A percentile compares a stretch with the other conserved stretches of the same genome.
phyloP scores from a whole-genome alignment of 1,140 invertebrate species.

The Aculops lycopersici region DNA sequence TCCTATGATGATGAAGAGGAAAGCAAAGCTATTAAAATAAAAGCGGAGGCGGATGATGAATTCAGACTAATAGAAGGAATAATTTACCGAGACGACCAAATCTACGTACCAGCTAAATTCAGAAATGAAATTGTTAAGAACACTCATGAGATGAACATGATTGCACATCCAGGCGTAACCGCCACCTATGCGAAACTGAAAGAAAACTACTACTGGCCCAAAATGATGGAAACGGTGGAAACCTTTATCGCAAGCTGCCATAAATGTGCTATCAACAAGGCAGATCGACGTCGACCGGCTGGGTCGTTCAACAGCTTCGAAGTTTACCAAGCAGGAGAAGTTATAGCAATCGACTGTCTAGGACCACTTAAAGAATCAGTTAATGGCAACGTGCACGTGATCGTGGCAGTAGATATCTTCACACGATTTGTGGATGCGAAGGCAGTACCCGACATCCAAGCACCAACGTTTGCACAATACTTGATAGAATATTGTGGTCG shows the following conservation, averaged over 20 bases:
- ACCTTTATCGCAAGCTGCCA: not conserved
- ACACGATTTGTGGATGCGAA: not conserved
- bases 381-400: not conserved
- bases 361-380: not conserved
- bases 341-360: conserved; percentile 4
- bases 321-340: not conserved
- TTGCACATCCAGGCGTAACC: not conserved
- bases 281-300: not conserved
- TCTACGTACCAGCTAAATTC: not conserved
- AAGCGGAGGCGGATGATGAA: not conserved
- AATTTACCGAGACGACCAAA: not conserved
- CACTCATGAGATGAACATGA: not conserved
- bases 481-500: not conserved
- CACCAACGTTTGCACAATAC: not conserved
- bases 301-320: not conserved
- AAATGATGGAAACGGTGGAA: not conserved
- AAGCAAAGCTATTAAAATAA: not conserved
- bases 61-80: not conserved
- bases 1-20: not conserved
- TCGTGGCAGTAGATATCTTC: not conserved
- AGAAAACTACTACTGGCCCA: not conserved
- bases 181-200: not conserved
- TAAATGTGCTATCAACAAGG: not conserved
- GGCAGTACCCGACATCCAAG: not conserved
- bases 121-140: not conserved